These are phyloP conservation scores for Lacerta bilineata DNA, from an alignment of 2,797 vertebrate species.

Conservation along the genomic window DNA sequence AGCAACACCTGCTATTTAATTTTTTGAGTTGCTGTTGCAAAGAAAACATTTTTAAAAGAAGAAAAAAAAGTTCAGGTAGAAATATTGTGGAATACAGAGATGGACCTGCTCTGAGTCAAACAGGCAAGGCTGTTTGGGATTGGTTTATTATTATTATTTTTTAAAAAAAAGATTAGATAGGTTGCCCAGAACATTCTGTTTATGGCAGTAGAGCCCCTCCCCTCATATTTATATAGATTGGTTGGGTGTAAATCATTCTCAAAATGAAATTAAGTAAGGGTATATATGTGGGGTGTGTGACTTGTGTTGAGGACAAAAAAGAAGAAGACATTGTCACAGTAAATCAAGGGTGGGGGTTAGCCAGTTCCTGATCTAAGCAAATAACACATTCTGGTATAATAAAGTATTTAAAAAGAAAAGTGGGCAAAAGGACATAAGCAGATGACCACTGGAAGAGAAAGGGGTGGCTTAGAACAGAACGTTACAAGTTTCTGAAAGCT, in stretches of 20 bases:
- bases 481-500: constrained; percentile 66
- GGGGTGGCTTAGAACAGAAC: constrained; percentile 46
- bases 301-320: neutral
- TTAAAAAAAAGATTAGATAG: constrained; percentile 48
- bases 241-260: constrained; percentile 66
- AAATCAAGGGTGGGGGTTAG: constrained; percentile 59
- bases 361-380: constrained; percentile 61
- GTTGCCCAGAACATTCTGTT: constrained; percentile 67
- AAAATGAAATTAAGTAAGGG: constrained; percentile 67
- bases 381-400: constrained; percentile 69
- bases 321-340: constrained; percentile 52
- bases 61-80: constrained; percentile 42
- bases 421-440: neutral
- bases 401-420: neutral
- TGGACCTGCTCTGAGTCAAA: constrained; percentile 63
- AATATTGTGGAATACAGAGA: constrained; percentile 64
- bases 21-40: neutral
- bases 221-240: constrained; percentile 63
- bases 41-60: neutral
- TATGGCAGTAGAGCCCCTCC: constrained; percentile 60
- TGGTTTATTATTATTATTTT: neutral
- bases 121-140: constrained; percentile 20
- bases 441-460: constrained; percentile 53
- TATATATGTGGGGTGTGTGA: constrained; percentile 24
- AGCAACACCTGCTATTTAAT: constrained; percentile 44